A percentile compares a stretch with the other conserved stretches of the same genome.
Evolutionary conservation across 2,113 vertebrate species (phyloP).

Genomic region (Guaruba guarouba): DNA sequence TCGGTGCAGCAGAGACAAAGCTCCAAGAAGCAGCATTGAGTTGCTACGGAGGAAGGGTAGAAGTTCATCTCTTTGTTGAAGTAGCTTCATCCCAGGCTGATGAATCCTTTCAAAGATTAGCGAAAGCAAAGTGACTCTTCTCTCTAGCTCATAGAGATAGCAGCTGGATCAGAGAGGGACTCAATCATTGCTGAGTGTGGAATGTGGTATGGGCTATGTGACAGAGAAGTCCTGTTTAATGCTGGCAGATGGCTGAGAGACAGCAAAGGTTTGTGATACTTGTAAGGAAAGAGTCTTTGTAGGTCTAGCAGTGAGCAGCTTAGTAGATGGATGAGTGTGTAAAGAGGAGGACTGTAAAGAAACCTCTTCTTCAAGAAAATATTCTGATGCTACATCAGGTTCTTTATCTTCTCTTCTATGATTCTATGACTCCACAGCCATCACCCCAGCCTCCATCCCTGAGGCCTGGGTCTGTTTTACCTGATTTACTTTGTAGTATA

Average conservation of each 20-base stretch:
- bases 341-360: neutral
- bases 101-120: neutral
- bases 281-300: neutral
- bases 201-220: neutral
- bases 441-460: neutral
- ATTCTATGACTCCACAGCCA: neutral
- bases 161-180: neutral
- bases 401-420: neutral
- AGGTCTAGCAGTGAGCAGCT: neutral
- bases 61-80: conserved; percentile 27
- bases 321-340: neutral
- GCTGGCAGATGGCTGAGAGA: neutral
- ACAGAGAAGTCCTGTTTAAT: accelerated
- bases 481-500: neutral
- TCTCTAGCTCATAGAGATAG: neutral
- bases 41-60: neutral
- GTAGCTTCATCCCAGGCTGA: neutral
- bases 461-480: neutral
- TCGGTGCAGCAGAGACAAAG: neutral
- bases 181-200: neutral
- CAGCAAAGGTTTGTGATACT: neutral
- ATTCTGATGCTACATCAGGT: neutral
- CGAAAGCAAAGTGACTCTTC: neutral
- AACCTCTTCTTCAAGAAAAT: neutral
- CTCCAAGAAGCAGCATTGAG: neutral